phyloP scores from a whole-genome alignment of 2,113 vertebrate genomes.

The Cyanocitta stelleri region DNA sequence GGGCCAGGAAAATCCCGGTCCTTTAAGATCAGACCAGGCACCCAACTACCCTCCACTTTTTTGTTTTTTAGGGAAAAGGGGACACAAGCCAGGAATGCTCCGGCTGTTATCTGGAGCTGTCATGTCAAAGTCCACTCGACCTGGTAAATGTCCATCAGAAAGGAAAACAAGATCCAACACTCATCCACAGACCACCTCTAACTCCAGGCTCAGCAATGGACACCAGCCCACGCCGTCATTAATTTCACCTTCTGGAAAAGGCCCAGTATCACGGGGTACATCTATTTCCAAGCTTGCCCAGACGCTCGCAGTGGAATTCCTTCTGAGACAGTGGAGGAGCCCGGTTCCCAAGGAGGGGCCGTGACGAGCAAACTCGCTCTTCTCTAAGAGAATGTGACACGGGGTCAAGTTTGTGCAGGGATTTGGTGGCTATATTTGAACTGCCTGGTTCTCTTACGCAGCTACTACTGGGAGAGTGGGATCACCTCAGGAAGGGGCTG shows the following conservation, averaged over 20 bases:
- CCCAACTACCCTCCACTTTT: rapidly evolving
- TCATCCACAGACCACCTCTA: background rate
- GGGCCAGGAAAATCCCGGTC: rapidly evolving
- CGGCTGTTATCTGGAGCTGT: background rate
- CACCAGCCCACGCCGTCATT: rapidly evolving
- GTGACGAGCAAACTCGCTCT: background rate
- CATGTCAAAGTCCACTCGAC: background rate
- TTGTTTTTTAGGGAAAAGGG: background rate
- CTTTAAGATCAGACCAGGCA: rapidly evolving
- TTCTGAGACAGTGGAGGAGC: rapidly evolving
- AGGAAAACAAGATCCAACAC: background rate
- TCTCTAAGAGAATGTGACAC: background rate
- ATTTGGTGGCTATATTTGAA: conserved; percentile 15
- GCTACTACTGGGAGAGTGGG: background rate
- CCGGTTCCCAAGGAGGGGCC: background rate
- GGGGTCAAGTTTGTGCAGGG: background rate
- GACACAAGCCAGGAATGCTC: background rate
- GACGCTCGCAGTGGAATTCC: rapidly evolving
- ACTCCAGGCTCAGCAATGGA: rapidly evolving
- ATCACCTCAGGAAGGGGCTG: background rate
- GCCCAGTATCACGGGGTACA: background rate
- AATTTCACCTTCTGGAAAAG: background rate
- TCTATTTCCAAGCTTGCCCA: rapidly evolving
- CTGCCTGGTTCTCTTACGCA: background rate
- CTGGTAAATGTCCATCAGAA: background rate